Evolutionary conservation across 1,140 invertebrate genomes (phyloP).

Genomic region (Sarcophaga bullata): DNA sequence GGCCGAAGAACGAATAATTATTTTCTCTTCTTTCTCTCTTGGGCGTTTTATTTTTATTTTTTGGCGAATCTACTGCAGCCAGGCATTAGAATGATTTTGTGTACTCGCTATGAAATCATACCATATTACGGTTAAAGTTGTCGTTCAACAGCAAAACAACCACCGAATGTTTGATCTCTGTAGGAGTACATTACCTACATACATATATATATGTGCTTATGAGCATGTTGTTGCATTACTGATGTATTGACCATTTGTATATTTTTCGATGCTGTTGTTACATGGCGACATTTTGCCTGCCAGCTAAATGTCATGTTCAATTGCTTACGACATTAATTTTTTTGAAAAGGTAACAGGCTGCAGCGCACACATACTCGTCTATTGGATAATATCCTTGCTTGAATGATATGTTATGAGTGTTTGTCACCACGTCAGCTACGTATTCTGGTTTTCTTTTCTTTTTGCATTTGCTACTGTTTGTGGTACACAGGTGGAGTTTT

Average conservation of each 20-base stretch:
- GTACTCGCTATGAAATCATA: not conserved
- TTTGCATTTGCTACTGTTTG: not conserved
- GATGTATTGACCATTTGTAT: too few species aligned
- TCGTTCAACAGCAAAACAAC: not conserved
- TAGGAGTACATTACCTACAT: too few species aligned
- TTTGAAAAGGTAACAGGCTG: constrained; percentile 15
- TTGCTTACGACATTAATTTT: constrained; percentile 41
- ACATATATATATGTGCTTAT: too few species aligned
- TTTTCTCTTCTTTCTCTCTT: not conserved
- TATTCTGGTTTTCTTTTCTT: not conserved
- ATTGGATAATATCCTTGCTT: not conserved
- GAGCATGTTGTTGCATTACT: too few species aligned
- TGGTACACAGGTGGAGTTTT: not conserved
- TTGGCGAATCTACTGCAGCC: constrained; percentile 4
- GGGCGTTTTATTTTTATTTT: not conserved
- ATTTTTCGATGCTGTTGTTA: not conserved
- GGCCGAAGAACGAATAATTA: constrained; percentile 28
- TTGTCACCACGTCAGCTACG: not conserved
- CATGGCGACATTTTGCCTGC: not conserved
- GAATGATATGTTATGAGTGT: not conserved
- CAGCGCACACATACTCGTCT: not conserved
- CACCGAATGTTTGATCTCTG: too few species aligned
- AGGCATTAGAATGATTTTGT: not conserved
- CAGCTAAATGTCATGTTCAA: constrained; percentile 43
- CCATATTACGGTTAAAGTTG: not conserved